These are phyloP conservation scores for Dolichoris vasculosae DNA, from an alignment of 1,140 invertebrate genomes.

Conservation along the genomic window DNA sequence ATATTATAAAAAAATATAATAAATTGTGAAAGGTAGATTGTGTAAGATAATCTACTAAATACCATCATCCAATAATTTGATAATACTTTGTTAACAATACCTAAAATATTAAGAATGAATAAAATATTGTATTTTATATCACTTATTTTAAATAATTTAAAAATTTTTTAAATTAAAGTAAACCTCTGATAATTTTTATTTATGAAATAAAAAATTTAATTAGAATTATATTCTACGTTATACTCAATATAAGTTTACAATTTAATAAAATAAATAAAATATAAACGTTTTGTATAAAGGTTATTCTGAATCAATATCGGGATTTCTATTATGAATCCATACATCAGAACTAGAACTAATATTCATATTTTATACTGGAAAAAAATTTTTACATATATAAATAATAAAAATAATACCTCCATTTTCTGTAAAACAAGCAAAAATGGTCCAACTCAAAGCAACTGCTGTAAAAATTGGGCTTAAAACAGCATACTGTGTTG, in stretches of 20 bases:
- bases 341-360: too few relatives aligned
- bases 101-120: constrained; percentile 67
- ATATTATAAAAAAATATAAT: constrained; percentile 80
- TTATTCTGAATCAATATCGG: too few relatives aligned
- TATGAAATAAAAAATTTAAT: too few relatives aligned
- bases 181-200: too few relatives aligned
- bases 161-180: not conserved
- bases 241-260: too few relatives aligned
- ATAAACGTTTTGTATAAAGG: too few relatives aligned
- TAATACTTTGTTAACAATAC: constrained; percentile 79
- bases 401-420: constrained; percentile 70
- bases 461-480: constrained; percentile 79
- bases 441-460: constrained; percentile 79
- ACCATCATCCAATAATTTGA: constrained; percentile 79
- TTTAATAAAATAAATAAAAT: too few relatives aligned
- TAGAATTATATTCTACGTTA: too few relatives aligned
- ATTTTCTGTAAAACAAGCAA: constrained; percentile 77
- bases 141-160: not conserved
- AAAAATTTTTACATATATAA: too few relatives aligned
- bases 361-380: too few relatives aligned
- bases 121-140: not conserved
- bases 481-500: constrained; percentile 79
- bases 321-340: too few relatives aligned
- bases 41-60: constrained; percentile 83
- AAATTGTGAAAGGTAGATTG: constrained; percentile 85